phyloP scores from a whole-genome alignment of 2,888 invertebrate species.

The Xylota sylvarum region DNA sequence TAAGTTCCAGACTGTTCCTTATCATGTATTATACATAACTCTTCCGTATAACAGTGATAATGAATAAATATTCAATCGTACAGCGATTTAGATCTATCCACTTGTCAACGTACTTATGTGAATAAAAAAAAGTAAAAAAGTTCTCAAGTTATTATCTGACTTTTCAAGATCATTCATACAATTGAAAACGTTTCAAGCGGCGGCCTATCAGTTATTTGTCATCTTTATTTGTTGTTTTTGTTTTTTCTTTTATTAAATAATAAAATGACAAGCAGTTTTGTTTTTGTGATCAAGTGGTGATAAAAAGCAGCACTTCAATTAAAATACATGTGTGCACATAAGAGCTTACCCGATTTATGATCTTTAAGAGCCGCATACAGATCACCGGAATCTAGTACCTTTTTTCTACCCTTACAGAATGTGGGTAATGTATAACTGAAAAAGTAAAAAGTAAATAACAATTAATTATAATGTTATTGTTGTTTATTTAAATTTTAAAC shows the following conservation, averaged over 20 bases:
- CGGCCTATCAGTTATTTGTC: not conserved
- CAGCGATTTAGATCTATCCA: no score
- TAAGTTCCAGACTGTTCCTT: no score
- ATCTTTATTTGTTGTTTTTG: not conserved
- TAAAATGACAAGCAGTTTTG: not conserved
- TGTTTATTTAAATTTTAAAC: no score
- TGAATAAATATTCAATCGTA: no score
- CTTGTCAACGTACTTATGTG: not conserved
- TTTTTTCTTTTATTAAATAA: not conserved
- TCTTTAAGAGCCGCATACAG: conserved; percentile 89
- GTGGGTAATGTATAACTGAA: conserved; percentile 91
- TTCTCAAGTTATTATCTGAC: no score
- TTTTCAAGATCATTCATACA: not conserved
- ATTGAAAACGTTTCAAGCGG: not conserved
- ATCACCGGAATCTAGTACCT: conserved; percentile 90
- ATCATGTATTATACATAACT: no score
- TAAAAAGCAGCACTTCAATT: not conserved
- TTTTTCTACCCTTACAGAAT: conserved; percentile 90
- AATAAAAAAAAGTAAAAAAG: no score
- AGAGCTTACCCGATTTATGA: conserved; percentile 87
- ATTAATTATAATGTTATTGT: not conserved
- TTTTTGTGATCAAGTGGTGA: not conserved
- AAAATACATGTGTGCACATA: not conserved
- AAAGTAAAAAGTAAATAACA: conserved; percentile 80
- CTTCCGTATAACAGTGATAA: no score